These are phyloP conservation scores for Danio kyathit DNA, from an alignment of 2,797 vertebrate species.

Conservation along the genomic window DNA sequence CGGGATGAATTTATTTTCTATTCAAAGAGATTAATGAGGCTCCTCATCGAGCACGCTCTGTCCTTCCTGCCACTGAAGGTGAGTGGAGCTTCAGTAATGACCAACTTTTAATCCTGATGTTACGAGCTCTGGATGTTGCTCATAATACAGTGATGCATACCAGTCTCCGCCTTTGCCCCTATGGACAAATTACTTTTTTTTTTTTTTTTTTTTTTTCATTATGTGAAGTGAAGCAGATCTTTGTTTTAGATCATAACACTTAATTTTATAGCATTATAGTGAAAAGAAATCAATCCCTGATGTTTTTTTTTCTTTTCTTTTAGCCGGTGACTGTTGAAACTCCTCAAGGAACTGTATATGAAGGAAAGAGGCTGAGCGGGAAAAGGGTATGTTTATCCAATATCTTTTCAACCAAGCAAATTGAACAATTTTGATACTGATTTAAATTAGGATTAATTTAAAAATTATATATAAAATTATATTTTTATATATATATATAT, in stretches of 20 bases:
- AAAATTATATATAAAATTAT: too few relatives aligned
- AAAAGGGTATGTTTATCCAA: constrained; percentile 77
- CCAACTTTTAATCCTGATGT: background rate
- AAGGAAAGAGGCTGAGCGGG: constrained; percentile 87
- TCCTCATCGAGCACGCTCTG: constrained; percentile 90
- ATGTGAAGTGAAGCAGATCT: constrained; percentile 8
- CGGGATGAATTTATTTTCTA: constrained; percentile 95
- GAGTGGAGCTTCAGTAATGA: constrained; percentile 42
- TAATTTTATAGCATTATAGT: constrained; percentile 1
- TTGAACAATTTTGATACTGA: too few relatives aligned
- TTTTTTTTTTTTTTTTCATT: background rate
- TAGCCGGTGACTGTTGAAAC: constrained; percentile 88
- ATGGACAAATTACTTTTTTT: background rate
- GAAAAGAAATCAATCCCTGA: background rate
- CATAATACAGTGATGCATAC: constrained; percentile 4
- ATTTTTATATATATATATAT: too few relatives aligned
- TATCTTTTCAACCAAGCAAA: too few relatives aligned
- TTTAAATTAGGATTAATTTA: too few relatives aligned
- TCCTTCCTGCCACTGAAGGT: constrained; percentile 92
- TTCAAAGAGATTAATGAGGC: constrained; percentile 93
- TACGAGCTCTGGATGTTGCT: constrained; percentile 17
- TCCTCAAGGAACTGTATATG: constrained; percentile 80
- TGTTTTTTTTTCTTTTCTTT: constrained; percentile 15
- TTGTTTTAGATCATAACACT: background rate
- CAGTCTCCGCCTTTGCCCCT: background rate